phyloP scores from a whole-genome alignment of 2,797 vertebrate species.

The Myripristis jacobus region DNA sequence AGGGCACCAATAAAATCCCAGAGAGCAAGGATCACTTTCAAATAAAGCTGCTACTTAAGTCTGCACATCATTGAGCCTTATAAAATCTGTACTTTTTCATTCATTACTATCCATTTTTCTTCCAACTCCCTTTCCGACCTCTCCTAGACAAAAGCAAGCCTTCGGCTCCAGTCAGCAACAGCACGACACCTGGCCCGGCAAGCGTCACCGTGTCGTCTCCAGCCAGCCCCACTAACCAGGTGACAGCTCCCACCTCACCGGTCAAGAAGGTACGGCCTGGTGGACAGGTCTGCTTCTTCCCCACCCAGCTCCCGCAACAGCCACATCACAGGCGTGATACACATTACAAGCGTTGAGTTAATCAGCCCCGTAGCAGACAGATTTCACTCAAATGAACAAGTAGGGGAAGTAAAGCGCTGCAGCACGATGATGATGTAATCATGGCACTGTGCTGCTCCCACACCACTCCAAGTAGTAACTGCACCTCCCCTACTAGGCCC shows the following conservation, averaged over 20 bases:
- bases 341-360: neutral
- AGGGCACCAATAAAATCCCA: no score
- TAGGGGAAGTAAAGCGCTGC: neutral
- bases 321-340: neutral
- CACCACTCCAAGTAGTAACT: neutral
- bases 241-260: conserved; percentile 91
- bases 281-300: neutral
- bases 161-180: conserved; percentile 85
- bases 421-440: conserved; percentile 6
- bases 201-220: conserved; percentile 85
- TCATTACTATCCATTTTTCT: neutral
- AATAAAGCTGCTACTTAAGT: no score
- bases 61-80: no score
- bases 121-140: neutral
- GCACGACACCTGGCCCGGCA: conserved; percentile 78
- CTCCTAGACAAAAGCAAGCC: conserved; percentile 92
- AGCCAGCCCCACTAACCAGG: conserved; percentile 87
- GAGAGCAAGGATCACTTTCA: no score
- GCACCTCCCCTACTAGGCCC: conserved; percentile 1
- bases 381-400: conserved; percentile 2
- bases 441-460: neutral
- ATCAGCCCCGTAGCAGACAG: neutral
- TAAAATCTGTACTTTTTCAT: neutral
- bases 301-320: neutral
- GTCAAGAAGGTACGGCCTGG: conserved; percentile 91